Evolutionary conservation across 1,140 invertebrate species (phyloP).

Genomic region (Heliconius melpomene): DNA sequence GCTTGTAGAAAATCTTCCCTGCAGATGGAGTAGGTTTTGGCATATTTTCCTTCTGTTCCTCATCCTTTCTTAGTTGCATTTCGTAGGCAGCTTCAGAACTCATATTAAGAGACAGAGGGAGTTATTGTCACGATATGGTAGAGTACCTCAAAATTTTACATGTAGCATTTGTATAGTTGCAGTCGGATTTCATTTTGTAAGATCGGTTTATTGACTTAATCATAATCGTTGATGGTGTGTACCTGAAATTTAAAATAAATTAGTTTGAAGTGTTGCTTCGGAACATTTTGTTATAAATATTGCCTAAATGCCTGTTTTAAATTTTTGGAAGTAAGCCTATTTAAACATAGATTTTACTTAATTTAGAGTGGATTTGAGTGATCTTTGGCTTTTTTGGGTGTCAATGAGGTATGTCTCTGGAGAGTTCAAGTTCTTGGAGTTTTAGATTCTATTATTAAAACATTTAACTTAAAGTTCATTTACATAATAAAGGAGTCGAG

Average conservation of each 20-base stretch:
- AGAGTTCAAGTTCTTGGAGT: too few species aligned
- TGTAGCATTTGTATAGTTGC: slow-evolving; percentile 24
- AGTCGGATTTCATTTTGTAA: slow-evolving; percentile 29
- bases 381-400: too few species aligned
- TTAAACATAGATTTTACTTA: too few species aligned
- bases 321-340: too few species aligned
- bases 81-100: slow-evolving; percentile 57
- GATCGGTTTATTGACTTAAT: slow-evolving; percentile 18
- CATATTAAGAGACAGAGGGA: slow-evolving; percentile 43
- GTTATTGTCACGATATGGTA: slow-evolving; percentile 51
- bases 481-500: too few species aligned
- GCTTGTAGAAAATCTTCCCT: slow-evolving; percentile 77
- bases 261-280: not conserved
- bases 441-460: too few species aligned
- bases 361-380: too few species aligned
- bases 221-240: slow-evolving; percentile 19
- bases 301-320: too few species aligned
- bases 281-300: not conserved
- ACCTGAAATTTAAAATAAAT: slow-evolving; percentile 23
- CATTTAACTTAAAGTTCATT: too few species aligned
- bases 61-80: slow-evolving; percentile 64
- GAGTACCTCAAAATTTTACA: slow-evolving; percentile 19
- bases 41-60: slow-evolving; percentile 50
- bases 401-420: too few species aligned
- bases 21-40: slow-evolving; percentile 52